Evolutionary conservation across 2,888 invertebrate species (phyloP).

Genomic region (Melinopterus prodromus): DNA sequence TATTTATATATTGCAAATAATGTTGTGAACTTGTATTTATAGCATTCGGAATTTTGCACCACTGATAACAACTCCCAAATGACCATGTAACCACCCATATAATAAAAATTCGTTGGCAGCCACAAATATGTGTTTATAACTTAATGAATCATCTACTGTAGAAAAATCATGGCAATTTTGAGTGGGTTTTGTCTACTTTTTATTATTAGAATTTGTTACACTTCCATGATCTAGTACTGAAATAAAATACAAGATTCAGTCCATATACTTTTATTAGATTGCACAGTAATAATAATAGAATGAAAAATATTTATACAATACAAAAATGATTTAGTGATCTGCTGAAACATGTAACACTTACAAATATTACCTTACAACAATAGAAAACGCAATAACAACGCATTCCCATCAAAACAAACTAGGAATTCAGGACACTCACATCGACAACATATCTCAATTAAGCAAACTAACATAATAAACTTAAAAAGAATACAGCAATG

Average conservation of each 20-base stretch:
- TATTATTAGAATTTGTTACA: too few species aligned
- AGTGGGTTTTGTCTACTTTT: too few species aligned
- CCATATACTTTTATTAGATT: constrained; percentile 35
- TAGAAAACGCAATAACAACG: constrained; percentile 4
- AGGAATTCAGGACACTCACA: neutral
- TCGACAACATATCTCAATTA: neutral
- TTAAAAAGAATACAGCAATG: neutral
- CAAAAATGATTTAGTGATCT: constrained; percentile 29
- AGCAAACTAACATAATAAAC: neutral
- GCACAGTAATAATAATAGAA: constrained; percentile 28
- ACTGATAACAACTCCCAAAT: too few species aligned
- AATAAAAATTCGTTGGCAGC: too few species aligned
- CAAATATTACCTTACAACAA: neutral
- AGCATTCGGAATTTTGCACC: too few species aligned
- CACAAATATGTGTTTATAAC: too few species aligned
- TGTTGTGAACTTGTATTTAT: too few species aligned
- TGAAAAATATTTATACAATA: constrained; percentile 9
- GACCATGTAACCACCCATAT: too few species aligned
- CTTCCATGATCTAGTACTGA: too few species aligned
- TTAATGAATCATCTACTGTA: too few species aligned
- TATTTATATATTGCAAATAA: too few species aligned
- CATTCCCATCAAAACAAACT: neutral
- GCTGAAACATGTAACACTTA: neutral
- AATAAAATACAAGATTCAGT: neutral
- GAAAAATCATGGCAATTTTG: too few species aligned